Base-by-base conservation (phyloP, 2,797 vertebrate genomes). In the Harpagifer antarcticus region DNA sequence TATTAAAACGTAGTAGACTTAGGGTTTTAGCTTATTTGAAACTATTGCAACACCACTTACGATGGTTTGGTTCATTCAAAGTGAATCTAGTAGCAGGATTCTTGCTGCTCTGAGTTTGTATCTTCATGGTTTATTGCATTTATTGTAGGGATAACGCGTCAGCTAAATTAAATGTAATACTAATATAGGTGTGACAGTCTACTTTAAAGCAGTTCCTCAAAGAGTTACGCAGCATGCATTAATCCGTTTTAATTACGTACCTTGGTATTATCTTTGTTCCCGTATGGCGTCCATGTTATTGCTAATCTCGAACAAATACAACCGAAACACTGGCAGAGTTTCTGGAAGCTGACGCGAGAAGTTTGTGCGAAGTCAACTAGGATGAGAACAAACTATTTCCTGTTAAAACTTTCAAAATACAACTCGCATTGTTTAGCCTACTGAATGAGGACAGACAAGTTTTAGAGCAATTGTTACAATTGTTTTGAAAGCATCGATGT, bases 401-500 rank as follows among this genome's bases (percentile, higher is more conserved):
- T 42, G 63, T 43, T 40, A 3, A 8, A 43, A 49, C 50, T 80
- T 76, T 76, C 45, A 72, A 76, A 76, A 68, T 68, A 68, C 5
- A 48, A 53, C 11, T 47, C 13, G 6, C 5, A 9, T 31, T 20
- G 5, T 23, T 33, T 17, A 54, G 5, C 19, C 2, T 3, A 17
- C 33, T 9, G 33, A 37, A 7, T 9, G 37, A 6, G 14, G 11
- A 19, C 0, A 5, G n/a, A 13, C 9, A 7, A 7, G 12, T 37
- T 27, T 13, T 2, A 16, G 3, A n/a, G n/a, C 1, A 8, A 13
- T 9, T 7, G 14, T 6, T 11, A 3, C 44, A n/a, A 16, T 13
- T 53, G 69, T 63, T 78, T 57, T 15, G 27, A 73, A 31, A 52
- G 37, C 45, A 0, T 40, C 13, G 37, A 23, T 13, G n/a, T 20